Evolutionary conservation across 2,888 invertebrate genomes (phyloP), one percentile per base, ranked within the genome.

Genomic region (Cheilosia variabilis): DNA sequence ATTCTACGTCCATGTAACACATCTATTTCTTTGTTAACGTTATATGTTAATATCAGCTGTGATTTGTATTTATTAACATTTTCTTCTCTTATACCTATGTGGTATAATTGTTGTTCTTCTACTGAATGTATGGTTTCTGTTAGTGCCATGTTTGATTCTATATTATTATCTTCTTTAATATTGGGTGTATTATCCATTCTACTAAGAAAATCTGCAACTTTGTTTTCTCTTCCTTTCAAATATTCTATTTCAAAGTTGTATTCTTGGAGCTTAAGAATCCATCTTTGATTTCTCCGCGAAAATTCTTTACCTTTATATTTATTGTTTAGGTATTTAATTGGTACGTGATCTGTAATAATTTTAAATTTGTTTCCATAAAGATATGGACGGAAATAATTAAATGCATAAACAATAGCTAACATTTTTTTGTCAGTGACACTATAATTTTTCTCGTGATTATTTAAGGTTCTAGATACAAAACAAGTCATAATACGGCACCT

Each of bases 151-250:
- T n/a, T n/a, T n/a, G n/a, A n/a, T n/a, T n/a, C n/a, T n/a, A n/a
- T n/a, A n/a, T n/a, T n/a, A n/a, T n/a, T n/a, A n/a, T n/a, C n/a
- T n/a, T n/a, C n/a, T n/a, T n/a, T n/a, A n/a, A n/a, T n/a, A n/a
- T n/a, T n/a, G n/a, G n/a, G n/a, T n/a, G n/a, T n/a, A n/a, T n/a
- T n/a, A n/a, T n/a, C n/a, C n/a, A n/a, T n/a, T n/a, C 86, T 79
- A 53, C 87, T 87, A 19, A 87, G 63, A 77, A 63, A 87, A 68
- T 87, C 87, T 19, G 83, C 83, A 0, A 87, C 83, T 62, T 80
- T 82, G 37, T 83, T 86, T 43, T 86, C 73, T 17, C 79, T 86
- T 0, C 82, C 79, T 63, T 79, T 50, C n/a, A 84, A 43, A 53
- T 87, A 87, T 13, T 86, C 75, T 10, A 87, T 86, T 62, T 58